Conservation (phyloP, 2,113 vertebrate genomes). For the Galbula dea region DNA sequence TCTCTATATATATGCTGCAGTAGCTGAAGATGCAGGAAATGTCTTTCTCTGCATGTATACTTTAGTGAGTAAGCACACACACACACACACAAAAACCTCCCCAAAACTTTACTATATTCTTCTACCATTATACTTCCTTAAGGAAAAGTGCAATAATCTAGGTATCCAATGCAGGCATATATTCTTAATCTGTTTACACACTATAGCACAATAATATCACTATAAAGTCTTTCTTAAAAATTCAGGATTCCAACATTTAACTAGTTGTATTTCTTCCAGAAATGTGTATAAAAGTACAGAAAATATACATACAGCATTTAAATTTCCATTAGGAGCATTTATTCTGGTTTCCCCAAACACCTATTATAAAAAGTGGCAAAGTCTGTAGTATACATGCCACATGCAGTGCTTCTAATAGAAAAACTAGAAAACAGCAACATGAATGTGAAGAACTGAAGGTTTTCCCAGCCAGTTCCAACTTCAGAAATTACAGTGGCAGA, state of each 20-base stretch:
- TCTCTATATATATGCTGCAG: background rate
- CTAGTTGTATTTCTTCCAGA: background rate
- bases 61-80: background rate
- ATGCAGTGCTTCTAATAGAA: conserved; percentile 22
- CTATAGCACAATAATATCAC: accelerated
- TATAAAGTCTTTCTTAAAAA: background rate
- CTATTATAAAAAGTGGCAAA: background rate
- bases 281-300: background rate
- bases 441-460: conserved; percentile 19
- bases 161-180: background rate
- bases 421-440: conserved; percentile 21
- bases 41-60: background rate
- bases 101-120: background rate
- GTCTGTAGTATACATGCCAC: background rate
- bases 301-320: background rate
- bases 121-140: background rate
- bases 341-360: conserved; percentile 6
- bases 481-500: conserved; percentile 33
- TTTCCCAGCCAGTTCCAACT: background rate
- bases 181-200: background rate
- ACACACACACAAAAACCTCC: too few species aligned
- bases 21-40: background rate
- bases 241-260: background rate
- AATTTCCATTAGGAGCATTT: background rate
- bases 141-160: background rate